Conservation (phyloP, 2,113 vertebrate species). For the Rhynchopsitta pachyrhyncha region DNA sequence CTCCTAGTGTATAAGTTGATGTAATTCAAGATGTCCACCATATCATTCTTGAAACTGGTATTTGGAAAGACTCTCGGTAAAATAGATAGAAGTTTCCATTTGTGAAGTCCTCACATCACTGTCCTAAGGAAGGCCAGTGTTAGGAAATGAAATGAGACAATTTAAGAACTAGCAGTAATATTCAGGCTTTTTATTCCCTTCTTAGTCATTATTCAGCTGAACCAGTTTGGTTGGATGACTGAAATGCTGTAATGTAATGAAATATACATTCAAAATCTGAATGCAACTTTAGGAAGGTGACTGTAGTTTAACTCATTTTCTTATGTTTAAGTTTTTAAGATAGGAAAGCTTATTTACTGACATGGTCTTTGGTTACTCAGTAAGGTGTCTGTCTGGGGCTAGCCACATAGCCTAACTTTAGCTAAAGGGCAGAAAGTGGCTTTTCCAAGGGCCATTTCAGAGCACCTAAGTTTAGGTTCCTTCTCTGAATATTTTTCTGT, state of each 20-base stretch:
- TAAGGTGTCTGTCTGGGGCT: not conserved
- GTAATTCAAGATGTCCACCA: not conserved
- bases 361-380: not conserved
- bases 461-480: not conserved
- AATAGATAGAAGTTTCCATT: not conserved
- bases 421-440: not conserved
- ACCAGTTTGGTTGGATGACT: not conserved
- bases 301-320: not conserved
- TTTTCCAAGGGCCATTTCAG: not conserved
- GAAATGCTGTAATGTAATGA: not conserved
- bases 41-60: not conserved
- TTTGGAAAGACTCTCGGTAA: not conserved
- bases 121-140: not conserved
- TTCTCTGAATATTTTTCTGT: not conserved
- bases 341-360: not conserved
- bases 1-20: not conserved
- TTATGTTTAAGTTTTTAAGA: not conserved
- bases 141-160: not conserved
- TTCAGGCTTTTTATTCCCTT: not conserved
- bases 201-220: not conserved
- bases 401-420: not conserved
- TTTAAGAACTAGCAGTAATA: not conserved
- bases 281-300: not conserved
- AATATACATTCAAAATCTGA: not conserved
- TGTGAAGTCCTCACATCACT: not conserved